Evolutionary conservation across 1,140 invertebrate genomes (phyloP), one percentile per base, ranked within the genome.

Genomic region (Drosophila kurseongensis): DNA sequence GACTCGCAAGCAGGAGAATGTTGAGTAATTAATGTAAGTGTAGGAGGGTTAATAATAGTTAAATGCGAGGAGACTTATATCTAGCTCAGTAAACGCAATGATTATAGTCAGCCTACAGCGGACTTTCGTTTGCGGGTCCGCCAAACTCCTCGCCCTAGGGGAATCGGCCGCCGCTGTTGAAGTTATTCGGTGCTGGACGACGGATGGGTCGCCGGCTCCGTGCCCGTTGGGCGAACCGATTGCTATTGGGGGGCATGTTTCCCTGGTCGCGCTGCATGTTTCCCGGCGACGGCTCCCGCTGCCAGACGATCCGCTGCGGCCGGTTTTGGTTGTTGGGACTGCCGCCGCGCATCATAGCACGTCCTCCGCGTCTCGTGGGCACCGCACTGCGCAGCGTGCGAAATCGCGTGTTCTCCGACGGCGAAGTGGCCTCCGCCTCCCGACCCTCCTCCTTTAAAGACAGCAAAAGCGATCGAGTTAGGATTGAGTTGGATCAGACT

Each of bases 361-460:
- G 83, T 13, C 63, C 50, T n/a, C 83, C 79, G 6, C 83, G 83
- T 29, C 83, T 79, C 0, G 83, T 78, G 75, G 76, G 78, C 57
- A 84, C 35, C 44, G 90, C 79, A 18, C 92, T 91, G 44, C 92
- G 84, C 4, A 78, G 47, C 0, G 72, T 79, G 36, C 90, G 85
- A 27, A 78, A 92, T 0, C 91, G 75, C 14, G 91, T 92, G 16
- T 89, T 92, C 36, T 92, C 93, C 8, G 94, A 94, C 0, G 94
- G 93, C 12, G 94, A 94, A 2, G 95, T 95, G 54, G 95, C 95
- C 91, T 96, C 95, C 5, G 95, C 95, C 82, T 96, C 95, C 27
- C 95, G 94, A 9, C 95, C 95, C 68, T 96, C 95, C 80, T 96
- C 95, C 29, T 71, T 35, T 0, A 47, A 66, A 27, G 9, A 35